phyloP scores from a whole-genome alignment of 2,797 vertebrate species.

The Lacerta viridis region DNA sequence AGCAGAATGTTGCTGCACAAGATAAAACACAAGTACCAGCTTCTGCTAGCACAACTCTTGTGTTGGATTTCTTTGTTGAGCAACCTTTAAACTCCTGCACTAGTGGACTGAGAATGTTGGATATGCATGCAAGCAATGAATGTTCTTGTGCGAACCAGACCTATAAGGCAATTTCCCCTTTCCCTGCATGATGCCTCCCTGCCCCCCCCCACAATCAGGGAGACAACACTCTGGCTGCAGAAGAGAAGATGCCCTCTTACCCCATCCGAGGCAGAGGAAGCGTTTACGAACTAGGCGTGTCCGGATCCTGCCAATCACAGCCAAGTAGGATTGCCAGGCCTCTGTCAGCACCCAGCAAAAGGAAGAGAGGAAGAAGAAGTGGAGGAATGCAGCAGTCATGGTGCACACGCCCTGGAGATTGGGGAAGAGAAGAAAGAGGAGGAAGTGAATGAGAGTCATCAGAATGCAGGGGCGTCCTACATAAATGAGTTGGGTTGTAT shows the following conservation, averaged over 20 bases:
- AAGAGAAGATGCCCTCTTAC: constrained; percentile 79
- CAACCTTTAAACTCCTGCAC: no score
- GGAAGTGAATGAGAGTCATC: background rate
- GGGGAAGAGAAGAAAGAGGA: constrained; percentile 32
- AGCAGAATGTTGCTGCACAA: no score
- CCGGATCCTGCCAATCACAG: constrained; percentile 96
- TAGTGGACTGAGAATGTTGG: no score
- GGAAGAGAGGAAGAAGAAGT: constrained; percentile 99
- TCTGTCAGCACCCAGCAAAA: constrained; percentile 99
- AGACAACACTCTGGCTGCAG: no score
- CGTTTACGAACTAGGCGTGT: constrained; percentile 97
- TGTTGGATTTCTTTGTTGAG: no score
- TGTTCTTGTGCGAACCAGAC: background rate
- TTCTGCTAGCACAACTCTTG: no score
- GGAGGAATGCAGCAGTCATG: constrained; percentile 96
- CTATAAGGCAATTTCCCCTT: background rate
- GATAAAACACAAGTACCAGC: no score
- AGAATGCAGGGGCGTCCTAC: background rate
- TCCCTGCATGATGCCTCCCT: no score
- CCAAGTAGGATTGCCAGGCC: constrained; percentile 99
- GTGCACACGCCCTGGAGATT: constrained; percentile 90
- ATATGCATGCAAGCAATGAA: no score
- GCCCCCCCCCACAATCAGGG: accelerated
- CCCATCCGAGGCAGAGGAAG: constrained; percentile 99
- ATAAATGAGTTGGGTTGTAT: background rate